These are phyloP conservation scores for Kryptolebias ocellatus DNA, from an alignment of 2,797 vertebrate genomes.

Conservation along the genomic window DNA sequence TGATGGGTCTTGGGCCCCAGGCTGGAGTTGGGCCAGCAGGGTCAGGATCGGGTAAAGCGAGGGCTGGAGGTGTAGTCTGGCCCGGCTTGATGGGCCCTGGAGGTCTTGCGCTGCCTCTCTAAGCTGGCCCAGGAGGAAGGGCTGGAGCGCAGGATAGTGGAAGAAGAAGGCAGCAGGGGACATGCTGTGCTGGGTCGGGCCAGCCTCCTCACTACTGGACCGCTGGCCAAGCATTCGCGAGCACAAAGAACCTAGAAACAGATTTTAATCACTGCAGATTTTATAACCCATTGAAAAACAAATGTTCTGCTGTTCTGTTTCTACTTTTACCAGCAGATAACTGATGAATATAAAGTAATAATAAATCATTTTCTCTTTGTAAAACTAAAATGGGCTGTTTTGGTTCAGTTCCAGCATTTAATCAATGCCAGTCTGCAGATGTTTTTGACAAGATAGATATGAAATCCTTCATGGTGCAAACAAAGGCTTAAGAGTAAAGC, in stretches of 20 bases:
- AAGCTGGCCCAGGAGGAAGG: constrained; percentile 83
- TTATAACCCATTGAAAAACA: not conserved
- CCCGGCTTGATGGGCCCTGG: constrained; percentile 37
- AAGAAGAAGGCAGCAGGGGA: constrained; percentile 85
- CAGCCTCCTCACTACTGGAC: constrained; percentile 67
- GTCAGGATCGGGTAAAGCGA: constrained; percentile 88
- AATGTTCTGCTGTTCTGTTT: not conserved
- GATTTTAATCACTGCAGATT: not conserved
- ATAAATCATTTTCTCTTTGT: not conserved
- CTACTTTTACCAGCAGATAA: not conserved
- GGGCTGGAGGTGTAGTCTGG: constrained; percentile 77
- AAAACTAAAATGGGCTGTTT: too few relatives aligned
- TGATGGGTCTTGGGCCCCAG: constrained; percentile 75
- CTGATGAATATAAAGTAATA: not conserved
- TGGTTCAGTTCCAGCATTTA: too few relatives aligned
- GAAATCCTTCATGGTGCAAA: not conserved
- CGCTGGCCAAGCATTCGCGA: constrained; percentile 88
- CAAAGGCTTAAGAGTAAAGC: not conserved
- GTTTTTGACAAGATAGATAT: not conserved
- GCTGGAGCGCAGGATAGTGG: constrained; percentile 83
- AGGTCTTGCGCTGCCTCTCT: constrained; percentile 65
- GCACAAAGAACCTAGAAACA: constrained; percentile 83
- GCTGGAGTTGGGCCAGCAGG: constrained; percentile 88
- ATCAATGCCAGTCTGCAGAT: not conserved
- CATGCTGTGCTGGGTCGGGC: constrained; percentile 74